These are phyloP conservation scores for Frankliniella intonsa DNA, from an alignment of 2,888 invertebrate genomes.

Conservation along the genomic window DNA sequence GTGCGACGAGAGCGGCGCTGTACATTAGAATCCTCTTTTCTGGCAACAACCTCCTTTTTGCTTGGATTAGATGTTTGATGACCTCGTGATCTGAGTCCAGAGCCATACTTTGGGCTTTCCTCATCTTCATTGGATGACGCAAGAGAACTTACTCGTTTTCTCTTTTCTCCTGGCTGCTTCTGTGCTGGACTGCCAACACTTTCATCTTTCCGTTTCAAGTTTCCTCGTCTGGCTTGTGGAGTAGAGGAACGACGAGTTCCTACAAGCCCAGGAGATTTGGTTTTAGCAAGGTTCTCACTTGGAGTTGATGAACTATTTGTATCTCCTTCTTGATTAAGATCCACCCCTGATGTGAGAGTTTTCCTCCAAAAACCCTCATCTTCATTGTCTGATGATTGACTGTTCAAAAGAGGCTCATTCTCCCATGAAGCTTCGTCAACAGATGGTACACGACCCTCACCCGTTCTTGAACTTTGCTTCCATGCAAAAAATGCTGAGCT, in stretches of 20 bases:
- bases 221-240: background rate
- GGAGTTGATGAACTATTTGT: background rate
- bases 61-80: background rate
- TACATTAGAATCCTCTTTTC: background rate
- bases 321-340: background rate
- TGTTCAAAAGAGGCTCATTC: background rate
- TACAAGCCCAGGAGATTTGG: background rate
- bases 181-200: background rate
- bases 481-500: background rate
- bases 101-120: background rate
- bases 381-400: background rate
- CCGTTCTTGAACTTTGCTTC: background rate
- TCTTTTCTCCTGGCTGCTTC: background rate
- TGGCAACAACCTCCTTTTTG: background rate
- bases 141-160: background rate
- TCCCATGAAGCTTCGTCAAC: background rate
- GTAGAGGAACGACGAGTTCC: background rate
- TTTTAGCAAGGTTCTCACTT: background rate
- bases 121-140: background rate
- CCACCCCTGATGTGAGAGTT: background rate
- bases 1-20: conserved; percentile 1
- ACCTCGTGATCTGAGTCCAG: background rate
- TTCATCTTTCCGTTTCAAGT: background rate
- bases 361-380: background rate
- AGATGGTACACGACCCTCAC: background rate